These are phyloP conservation scores for Pseudotriccus pelzelni DNA, from an alignment of 2,797 vertebrate species.

Conservation along the genomic window DNA sequence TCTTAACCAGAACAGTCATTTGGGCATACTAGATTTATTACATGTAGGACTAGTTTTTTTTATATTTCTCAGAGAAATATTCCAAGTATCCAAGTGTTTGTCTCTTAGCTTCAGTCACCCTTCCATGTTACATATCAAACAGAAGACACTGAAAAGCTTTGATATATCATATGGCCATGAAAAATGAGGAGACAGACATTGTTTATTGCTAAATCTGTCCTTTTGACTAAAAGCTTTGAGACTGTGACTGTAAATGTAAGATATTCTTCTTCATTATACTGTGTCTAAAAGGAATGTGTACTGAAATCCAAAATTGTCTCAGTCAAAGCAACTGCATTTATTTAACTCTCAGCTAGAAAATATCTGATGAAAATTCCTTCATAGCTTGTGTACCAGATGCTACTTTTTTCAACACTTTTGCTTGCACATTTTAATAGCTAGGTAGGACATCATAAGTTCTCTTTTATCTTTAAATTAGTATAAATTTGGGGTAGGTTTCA, in stretches of 20 bases:
- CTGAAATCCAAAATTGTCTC: constrained; percentile 1
- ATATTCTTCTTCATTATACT: neutral
- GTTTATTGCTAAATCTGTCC: neutral
- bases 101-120: neutral
- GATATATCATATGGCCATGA: neutral
- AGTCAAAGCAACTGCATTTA: neutral
- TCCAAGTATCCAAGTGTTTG: neutral
- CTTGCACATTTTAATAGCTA: neutral
- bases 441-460: neutral
- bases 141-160: neutral
- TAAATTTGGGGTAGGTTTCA: neutral
- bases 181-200: neutral
- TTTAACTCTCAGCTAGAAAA: neutral
- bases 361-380: neutral
- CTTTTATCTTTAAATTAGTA: neutral
- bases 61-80: neutral
- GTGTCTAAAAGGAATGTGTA: neutral
- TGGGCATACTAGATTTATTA: neutral
- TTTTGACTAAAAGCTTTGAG: constrained; percentile 3
- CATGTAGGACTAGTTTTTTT: neutral
- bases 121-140: neutral
- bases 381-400: neutral
- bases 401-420: neutral
- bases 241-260: neutral
- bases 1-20: neutral